Conservation (phyloP, 2,113 vertebrate species). For the Phrynocephalus versicolor region DNA sequence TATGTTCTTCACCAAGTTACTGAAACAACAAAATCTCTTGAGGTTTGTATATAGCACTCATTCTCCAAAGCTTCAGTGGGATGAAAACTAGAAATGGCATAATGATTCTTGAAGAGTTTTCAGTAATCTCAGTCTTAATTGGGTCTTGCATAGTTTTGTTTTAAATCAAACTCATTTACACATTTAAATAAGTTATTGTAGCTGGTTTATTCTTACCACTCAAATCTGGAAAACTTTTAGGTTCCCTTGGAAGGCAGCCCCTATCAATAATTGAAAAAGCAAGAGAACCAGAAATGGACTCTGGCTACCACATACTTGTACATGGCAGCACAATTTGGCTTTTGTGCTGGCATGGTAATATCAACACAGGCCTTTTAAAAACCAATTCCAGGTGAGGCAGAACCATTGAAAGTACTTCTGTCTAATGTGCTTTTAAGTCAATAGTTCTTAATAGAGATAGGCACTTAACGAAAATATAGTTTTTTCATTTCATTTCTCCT, state of each 20-base stretch:
- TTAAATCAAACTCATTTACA: too few relatives aligned
- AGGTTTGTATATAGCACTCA: conserved; percentile 22
- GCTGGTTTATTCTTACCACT: neutral
- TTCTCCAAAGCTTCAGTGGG: conserved; percentile 1
- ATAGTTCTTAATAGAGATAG: too few relatives aligned
- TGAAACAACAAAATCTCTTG: neutral
- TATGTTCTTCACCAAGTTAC: neutral
- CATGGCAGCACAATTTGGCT: neutral
- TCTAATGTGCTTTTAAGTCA: too few relatives aligned
- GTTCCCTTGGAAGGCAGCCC: neutral
- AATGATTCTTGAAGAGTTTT: conserved; percentile 17
- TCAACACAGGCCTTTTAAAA: neutral
- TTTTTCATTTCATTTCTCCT: too few relatives aligned
- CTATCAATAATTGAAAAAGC: neutral
- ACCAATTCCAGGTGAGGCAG: too few relatives aligned
- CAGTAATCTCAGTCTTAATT: conserved; percentile 7
- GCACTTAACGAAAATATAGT: too few relatives aligned
- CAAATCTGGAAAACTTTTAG: neutral
- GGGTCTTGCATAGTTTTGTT: too few relatives aligned
- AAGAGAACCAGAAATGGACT: too few relatives aligned
- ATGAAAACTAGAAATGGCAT: neutral
- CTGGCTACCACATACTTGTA: too few relatives aligned
- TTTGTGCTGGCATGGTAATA: neutral
- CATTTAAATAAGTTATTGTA: conserved; percentile 2
- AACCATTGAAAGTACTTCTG: too few relatives aligned